Evolutionary conservation across 2,113 vertebrate genomes (phyloP).

Genomic region (Corvus cornix): DNA sequence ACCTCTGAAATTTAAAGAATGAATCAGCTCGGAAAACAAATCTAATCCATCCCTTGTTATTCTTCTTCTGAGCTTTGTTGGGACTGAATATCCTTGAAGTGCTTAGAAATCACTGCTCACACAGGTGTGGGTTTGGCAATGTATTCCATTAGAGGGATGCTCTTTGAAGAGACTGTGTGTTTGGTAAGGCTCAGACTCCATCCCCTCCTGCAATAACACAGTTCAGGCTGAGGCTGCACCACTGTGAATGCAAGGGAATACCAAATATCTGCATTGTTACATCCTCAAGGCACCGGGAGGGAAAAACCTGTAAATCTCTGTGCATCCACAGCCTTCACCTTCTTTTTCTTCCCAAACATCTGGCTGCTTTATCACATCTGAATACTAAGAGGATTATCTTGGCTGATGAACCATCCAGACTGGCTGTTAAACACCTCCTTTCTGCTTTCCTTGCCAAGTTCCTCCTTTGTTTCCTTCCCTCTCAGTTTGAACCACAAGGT

Average conservation of each 20-base stretch:
- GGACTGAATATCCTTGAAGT: neutral
- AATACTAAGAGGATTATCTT: slow-evolving; percentile 23
- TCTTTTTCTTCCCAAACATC: neutral
- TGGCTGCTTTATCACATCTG: neutral
- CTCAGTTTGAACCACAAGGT: neutral
- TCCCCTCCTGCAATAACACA: neutral
- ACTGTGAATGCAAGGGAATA: neutral
- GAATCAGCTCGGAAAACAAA: neutral
- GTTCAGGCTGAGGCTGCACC: neutral
- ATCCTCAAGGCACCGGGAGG: neutral
- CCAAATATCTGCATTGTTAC: neutral
- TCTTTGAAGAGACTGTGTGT: rapidly evolving
- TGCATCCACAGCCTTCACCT: neutral
- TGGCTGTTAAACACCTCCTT: slow-evolving; percentile 5
- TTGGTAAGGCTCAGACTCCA: neutral
- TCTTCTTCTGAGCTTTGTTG: neutral
- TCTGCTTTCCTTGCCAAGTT: neutral
- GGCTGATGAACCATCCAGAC: neutral
- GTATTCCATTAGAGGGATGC: neutral
- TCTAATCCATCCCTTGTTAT: neutral
- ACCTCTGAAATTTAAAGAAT: neutral
- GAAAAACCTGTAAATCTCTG: neutral
- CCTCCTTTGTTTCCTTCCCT: neutral
- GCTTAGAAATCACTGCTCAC: neutral
- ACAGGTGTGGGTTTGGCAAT: neutral